Base-by-base conservation (phyloP, 2,113 vertebrate genomes). In the Trinectes maculatus region DNA sequence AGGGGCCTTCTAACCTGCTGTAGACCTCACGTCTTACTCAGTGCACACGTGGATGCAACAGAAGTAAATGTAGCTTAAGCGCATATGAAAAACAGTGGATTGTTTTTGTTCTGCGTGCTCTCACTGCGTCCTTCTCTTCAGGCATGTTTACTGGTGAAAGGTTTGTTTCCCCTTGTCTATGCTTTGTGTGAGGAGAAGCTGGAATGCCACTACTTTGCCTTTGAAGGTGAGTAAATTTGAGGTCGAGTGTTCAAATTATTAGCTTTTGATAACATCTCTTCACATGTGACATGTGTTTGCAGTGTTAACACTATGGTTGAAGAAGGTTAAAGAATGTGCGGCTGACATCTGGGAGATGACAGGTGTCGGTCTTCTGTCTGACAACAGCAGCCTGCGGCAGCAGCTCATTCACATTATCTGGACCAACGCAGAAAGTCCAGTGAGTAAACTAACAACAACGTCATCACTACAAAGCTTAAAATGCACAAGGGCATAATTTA, bases 221-320 rank as follows among this genome's bases (percentile, higher is more conserved):
- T 95, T 64, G 94, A 97, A 94, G 95, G 96, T 96, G 63, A 72
- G 80, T 55, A 4, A 61, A 2, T 10, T n/a, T 5, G 25, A 13
- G 3, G 28, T 18, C 11, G 11, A 12, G 60, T 40, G 26, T 51
- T 57, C 1, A 5, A 9, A 3, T 26, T 4, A 18, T 21, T 48
- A 1, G 54, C 21, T 44, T 10, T 3, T 6, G 7, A 24, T 6
- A 2, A 47, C 19, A 44, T 8, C 8, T 71, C 39, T 58, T 68
- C 2, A 49, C 83, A 22, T 5, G 1, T 31, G 42, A 11, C 40
- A 8, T 40, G 44, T 24, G 52, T 37, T 68, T 89, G 59, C 90
- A 97, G 96, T 91, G 52, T 91, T 96, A 13, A 84, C 77, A 0
- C 79, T 94, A 33, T 96, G 95, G 95, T 90, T 96, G 79, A 95